Percentiles rank a stretch among this genome's conserved stretches.
These are phyloP conservation scores for Bombus superbus DNA, from an alignment of 1,140 invertebrate genomes.

Conservation along the genomic window DNA sequence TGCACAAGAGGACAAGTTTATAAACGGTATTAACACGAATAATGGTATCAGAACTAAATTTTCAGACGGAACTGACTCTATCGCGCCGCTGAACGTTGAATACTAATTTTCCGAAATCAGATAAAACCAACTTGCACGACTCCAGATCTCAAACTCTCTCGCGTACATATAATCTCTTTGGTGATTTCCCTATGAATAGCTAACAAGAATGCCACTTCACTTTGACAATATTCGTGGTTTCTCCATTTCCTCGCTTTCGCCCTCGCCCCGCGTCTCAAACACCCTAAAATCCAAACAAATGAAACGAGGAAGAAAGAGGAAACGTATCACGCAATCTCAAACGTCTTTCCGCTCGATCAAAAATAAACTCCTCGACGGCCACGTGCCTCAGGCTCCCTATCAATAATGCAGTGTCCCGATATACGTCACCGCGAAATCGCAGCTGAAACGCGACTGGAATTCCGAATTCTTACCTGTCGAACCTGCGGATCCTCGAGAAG, in stretches of 20 bases:
- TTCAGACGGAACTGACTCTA: neutral
- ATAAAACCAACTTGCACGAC: neutral
- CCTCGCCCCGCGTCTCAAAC: fast-evolving
- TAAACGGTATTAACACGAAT: neutral
- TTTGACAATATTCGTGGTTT: neutral
- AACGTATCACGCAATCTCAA: too few species aligned
- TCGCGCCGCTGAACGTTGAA: neutral
- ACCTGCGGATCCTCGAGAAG: neutral
- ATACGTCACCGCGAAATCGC: neutral
- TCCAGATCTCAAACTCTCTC: neutral
- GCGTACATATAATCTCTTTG: neutral
- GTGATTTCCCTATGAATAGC: neutral
- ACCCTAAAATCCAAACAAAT: neutral
- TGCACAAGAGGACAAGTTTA: too few species aligned
- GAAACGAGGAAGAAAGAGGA: neutral
- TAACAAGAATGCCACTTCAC: neutral
- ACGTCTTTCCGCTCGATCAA: too few species aligned
- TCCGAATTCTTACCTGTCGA: neutral
- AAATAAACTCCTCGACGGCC: too few species aligned
- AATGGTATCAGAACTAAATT: neutral
- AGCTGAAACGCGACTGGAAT: neutral
- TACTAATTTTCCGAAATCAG: neutral
- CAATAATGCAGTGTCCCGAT: too few species aligned
- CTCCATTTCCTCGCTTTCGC: neutral
- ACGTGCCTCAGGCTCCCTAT: too few species aligned